Evolutionary conservation across 2,888 invertebrate genomes (phyloP), one percentile per base, ranked within the genome.

Genomic region (Deilephila elpenor): DNA sequence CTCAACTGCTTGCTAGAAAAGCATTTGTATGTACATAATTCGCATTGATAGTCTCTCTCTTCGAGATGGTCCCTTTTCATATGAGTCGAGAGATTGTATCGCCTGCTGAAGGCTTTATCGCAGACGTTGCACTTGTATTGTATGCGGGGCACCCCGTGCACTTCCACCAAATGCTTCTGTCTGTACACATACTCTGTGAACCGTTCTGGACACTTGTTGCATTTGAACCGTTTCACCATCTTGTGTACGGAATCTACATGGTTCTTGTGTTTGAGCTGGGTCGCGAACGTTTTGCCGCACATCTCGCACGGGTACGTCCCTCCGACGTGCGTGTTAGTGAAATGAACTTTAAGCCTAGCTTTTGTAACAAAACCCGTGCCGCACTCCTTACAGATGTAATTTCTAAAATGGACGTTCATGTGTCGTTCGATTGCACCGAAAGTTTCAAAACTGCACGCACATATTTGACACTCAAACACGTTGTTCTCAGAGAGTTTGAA

Each of bases 351-450:
- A 4, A 93, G 70, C 6, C 89, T 78, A 44, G 91, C 89, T 75
- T 88, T 89, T 0, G 93, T 93, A 0, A 92, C 88, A 59, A 91
- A 93, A 0, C 94, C 93, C 0, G 90, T 84, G 0, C 92, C 93
- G 56, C 93, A 94, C 14, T 90, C 88, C n/a, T 88, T 88, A 74
- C 93, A 94, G 0, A 93, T 88, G 29, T 90, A 92, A n/a, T 93
- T 93, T 59, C 91, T 86, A 73, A 85, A 94, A 76, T 94, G 94
- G 0, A 88, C 87, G 11, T 93, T 93, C 93, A 93, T 93, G 74
- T 93, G 93, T 0, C 90, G 67, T 53, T 93, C 92, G 1, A 93
- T 89, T 0, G 93, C 88, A 0, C 93, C 92, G 60, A 93, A 93
- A 0, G 93, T 93, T 73, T 93, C 93, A 53, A 89, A 93, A 17